phyloP scores from a whole-genome alignment of 2,113 vertebrate genomes.

The Nettapus auritus region DNA sequence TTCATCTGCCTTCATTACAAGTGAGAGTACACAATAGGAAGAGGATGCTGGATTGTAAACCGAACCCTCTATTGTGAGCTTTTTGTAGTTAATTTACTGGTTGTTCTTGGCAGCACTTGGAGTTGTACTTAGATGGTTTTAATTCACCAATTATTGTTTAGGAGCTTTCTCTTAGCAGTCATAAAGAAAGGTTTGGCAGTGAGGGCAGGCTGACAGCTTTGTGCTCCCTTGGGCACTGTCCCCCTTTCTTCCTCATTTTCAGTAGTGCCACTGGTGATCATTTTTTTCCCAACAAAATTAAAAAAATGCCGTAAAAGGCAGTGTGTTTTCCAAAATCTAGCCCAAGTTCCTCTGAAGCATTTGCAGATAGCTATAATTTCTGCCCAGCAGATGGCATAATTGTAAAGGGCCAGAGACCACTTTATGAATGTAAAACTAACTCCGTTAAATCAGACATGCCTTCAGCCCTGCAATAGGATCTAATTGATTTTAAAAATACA shows the following conservation, averaged over 20 bases:
- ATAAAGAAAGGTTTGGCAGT: background rate
- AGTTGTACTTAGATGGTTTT: background rate
- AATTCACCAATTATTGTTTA: background rate
- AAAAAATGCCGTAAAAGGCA: background rate
- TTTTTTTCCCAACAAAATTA: background rate
- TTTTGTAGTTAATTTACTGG: background rate
- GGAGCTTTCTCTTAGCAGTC: background rate
- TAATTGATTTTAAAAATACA: no score
- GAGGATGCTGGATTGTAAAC: background rate
- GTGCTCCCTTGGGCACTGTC: background rate
- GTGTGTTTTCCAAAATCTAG: background rate
- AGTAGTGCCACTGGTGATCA: background rate
- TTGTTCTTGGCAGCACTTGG: background rate
- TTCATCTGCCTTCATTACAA: background rate
- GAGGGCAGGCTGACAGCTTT: background rate
- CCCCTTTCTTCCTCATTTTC: background rate
- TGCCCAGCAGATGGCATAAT: slow-evolving; percentile 41
- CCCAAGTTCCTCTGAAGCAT: background rate
- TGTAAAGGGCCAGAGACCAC: background rate
- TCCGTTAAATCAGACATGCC: background rate
- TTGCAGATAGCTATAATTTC: background rate
- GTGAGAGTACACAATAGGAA: background rate
- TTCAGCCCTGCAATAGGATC: no score
- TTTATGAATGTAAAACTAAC: background rate
- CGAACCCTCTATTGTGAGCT: background rate